Evolutionary conservation across 2,797 vertebrate species (phyloP).

Genomic region (Microctenopoma stevenorrisi): DNA sequence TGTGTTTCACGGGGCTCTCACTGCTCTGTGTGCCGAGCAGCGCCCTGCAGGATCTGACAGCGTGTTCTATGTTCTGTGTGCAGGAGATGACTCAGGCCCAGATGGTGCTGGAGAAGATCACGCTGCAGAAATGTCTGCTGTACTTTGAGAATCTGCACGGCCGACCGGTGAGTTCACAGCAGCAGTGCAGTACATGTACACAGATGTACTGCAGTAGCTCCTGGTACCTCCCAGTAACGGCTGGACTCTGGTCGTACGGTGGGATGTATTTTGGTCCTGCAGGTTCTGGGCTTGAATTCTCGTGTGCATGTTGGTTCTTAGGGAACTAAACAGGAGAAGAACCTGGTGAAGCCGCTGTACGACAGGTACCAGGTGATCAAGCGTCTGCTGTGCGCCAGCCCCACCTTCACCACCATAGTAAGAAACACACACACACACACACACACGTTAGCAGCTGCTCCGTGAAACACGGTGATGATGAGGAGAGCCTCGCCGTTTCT

Average conservation of each 20-base stretch:
- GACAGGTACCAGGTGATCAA: conserved; percentile 96
- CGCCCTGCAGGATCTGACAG: too few relatives aligned
- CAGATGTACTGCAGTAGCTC: too few relatives aligned
- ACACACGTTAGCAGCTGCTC: too few relatives aligned
- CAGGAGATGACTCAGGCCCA: conserved; percentile 91
- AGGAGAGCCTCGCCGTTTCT: neutral
- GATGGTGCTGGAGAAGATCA: conserved; percentile 91
- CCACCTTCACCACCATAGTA: conserved; percentile 94
- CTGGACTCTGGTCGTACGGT: too few relatives aligned
- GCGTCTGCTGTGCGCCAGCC: conserved; percentile 87
- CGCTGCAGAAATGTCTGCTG: conserved; percentile 88
- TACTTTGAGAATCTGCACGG: conserved; percentile 90
- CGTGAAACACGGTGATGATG: too few relatives aligned
- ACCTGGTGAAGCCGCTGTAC: conserved; percentile 94
- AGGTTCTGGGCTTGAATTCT: too few relatives aligned
- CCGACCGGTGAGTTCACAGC: conserved; percentile 77
- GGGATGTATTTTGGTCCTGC: too few relatives aligned
- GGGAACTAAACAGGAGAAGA: conserved; percentile 90
- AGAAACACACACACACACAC: conserved; percentile 57
- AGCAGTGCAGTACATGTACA: too few relatives aligned
- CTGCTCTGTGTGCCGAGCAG: too few relatives aligned
- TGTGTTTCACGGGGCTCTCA: neutral
- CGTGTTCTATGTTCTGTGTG: conserved; percentile 19
- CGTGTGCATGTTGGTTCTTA: conserved; percentile 49
- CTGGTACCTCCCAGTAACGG: too few relatives aligned